phyloP scores from a whole-genome alignment of 2,797 vertebrate species.

The Podarcis siculus region DNA sequence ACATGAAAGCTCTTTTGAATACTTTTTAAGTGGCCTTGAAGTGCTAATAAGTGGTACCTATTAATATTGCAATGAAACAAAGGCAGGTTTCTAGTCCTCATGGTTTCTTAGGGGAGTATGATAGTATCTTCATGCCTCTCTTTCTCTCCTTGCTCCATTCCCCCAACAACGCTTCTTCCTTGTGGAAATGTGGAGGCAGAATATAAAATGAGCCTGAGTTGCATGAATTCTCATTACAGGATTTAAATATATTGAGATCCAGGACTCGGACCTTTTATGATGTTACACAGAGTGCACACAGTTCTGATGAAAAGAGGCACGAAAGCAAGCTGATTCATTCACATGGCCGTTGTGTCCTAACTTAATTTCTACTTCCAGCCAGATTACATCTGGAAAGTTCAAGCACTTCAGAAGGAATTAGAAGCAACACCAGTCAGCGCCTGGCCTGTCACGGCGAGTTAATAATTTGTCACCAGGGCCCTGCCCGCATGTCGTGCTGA shows the following conservation, averaged over 20 bases:
- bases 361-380: constrained; percentile 66
- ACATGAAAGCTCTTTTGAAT: not conserved
- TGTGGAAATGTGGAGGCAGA: not conserved
- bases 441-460: constrained; percentile 71
- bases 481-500: constrained; percentile 63
- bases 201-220: not conserved
- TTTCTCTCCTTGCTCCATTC: not conserved
- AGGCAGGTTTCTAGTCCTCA: not conserved
- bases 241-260: not conserved
- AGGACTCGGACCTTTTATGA: not conserved
- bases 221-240: not conserved
- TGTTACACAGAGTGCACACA: not conserved
- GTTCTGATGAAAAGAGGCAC: not conserved
- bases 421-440: constrained; percentile 66
- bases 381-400: constrained; percentile 69
- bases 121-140: not conserved
- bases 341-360: constrained; percentile 42
- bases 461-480: constrained; percentile 73
- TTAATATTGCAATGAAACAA: not conserved
- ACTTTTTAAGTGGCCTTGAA: not conserved
- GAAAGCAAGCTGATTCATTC: constrained; percentile 22
- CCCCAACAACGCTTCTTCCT: not conserved
- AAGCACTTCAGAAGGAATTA: constrained; percentile 73
- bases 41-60: not conserved
- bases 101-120: not conserved